Base-by-base conservation (phyloP, 2,888 invertebrate species). In the Folsomia candida region DNA sequence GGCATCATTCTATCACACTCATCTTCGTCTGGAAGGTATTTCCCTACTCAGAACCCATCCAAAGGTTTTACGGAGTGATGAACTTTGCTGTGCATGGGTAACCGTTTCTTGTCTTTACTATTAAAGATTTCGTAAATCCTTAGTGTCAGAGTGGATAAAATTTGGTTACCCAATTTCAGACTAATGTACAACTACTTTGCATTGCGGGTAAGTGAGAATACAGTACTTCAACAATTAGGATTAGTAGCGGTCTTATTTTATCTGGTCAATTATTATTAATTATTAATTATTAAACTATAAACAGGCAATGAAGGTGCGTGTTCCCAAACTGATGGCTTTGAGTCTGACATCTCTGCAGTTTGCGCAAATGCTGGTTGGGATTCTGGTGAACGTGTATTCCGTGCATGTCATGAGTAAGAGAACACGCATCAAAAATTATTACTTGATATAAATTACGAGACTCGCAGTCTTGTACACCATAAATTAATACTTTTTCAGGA, bases 281-380 rank as follows among this genome's bases (percentile, higher is more conserved):
- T 64, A 58, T 57, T 6, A 26, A 22, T 61, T 24, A 62, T 58
- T 26, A n/a, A n/a, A n/a, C n/a, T n/a, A n/a, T n/a, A n/a, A n/a
- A 61, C 89, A 90, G 81, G 91, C 94, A 80, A 91, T 94, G 88
- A 90, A 92, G 76, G 90, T 90, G 83, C 89, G 88, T 82, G 91
- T 94, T 70, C 96, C 97, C 1, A 87, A 89, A 79, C 87, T 88
- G 81, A 88, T 96, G 79, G 91, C 94, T 72, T 94, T 97, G 91
- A 85, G 91, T 79, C 94, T 98, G 82, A 98, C 97, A 18, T 87
- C 89, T 18, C 86, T 94, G 63, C 97, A 97, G 83, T 87, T 97
- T 69, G 85, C 90, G 29, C 97, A 97, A 86, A 97, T 97, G 97
- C 87, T 96, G 64, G 88, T 94, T 76, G 97, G 97, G 22, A 92